These are phyloP conservation scores for Hylaeus anthracinus DNA, from an alignment of 1,140 invertebrate species.

Conservation along the genomic window DNA sequence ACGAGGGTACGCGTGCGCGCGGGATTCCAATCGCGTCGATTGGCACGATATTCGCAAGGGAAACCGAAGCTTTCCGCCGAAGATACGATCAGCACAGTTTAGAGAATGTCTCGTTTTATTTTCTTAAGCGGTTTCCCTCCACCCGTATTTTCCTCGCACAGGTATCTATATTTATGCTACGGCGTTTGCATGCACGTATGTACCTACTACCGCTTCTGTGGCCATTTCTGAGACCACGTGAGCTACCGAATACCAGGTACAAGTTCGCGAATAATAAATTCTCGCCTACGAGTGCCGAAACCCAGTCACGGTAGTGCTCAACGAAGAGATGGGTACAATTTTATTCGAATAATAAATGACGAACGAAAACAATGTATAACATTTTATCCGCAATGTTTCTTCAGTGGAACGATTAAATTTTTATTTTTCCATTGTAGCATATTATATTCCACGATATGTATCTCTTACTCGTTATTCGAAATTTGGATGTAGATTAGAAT, in stretches of 20 bases:
- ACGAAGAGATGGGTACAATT: too few relatives aligned
- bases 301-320: neutral
- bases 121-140: slow-evolving; percentile 27
- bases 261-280: slow-evolving; percentile 46
- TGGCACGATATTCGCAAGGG: slow-evolving; percentile 2
- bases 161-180: slow-evolving; percentile 51
- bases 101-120: slow-evolving; percentile 28
- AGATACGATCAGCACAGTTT: slow-evolving; percentile 11
- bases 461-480: too few relatives aligned
- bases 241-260: slow-evolving; percentile 50
- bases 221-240: slow-evolving; percentile 50
- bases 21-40: slow-evolving; percentile 9
- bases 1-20: neutral
- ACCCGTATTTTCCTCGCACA: slow-evolving; percentile 22
- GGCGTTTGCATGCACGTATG: slow-evolving; percentile 26
- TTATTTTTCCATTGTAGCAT: too few relatives aligned
- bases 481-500: too few relatives aligned
- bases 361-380: too few relatives aligned
- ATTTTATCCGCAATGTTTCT: too few relatives aligned
- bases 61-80: neutral
- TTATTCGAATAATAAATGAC: too few relatives aligned
- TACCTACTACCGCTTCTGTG: slow-evolving; percentile 11
- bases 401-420: too few relatives aligned
- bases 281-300: neutral
- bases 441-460: too few relatives aligned